These are phyloP conservation scores for Agelastica alni DNA, from an alignment of 2,888 invertebrate species.

Conservation along the genomic window DNA sequence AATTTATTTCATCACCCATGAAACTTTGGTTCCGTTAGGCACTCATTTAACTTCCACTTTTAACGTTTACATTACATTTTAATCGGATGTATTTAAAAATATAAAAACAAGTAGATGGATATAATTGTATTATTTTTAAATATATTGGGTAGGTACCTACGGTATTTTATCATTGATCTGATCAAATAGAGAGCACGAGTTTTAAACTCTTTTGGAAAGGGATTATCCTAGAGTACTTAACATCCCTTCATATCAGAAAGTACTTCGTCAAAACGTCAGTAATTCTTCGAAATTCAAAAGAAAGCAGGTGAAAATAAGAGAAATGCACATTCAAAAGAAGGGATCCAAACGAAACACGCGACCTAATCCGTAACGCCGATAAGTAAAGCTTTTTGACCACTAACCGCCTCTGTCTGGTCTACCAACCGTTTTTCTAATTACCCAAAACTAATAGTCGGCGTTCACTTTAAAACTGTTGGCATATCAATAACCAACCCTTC, in stretches of 20 bases:
- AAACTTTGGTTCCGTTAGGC: no score
- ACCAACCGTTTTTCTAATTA: not conserved
- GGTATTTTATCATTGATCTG: no score
- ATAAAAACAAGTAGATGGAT: no score
- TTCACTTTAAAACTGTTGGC: not conserved
- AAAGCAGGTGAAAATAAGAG: not conserved
- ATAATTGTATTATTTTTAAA: no score
- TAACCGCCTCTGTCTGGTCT: slow-evolving; percentile 26
- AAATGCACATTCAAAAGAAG: not conserved
- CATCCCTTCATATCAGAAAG: not conserved
- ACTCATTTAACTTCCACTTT: no score
- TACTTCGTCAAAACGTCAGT: not conserved
- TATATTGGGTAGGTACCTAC: no score
- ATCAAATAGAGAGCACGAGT: no score
- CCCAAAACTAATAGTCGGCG: not conserved
- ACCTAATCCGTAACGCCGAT: slow-evolving; percentile 47
- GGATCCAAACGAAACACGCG: slow-evolving; percentile 40
- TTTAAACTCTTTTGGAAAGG: no score
- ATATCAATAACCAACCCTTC: no score
- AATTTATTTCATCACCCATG: no score
- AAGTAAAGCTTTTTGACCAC: slow-evolving; percentile 39
- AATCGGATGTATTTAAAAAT: no score
- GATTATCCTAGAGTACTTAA: not conserved
- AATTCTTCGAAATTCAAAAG: not conserved
- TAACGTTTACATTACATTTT: no score